phyloP scores from a whole-genome alignment of 1,140 invertebrate genomes.

The Pristionchus pacificus region DNA sequence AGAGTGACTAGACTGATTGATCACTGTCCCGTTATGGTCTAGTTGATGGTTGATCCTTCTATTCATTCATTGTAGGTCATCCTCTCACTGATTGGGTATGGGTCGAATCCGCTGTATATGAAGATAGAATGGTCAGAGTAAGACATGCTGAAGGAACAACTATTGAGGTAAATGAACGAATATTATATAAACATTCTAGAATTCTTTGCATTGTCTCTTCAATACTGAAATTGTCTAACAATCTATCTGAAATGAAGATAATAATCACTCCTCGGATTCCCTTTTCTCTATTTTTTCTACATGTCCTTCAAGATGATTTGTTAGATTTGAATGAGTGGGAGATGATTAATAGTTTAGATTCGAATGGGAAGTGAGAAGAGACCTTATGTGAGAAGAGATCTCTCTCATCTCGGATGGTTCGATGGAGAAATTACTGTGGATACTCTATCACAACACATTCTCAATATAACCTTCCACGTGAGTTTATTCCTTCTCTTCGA shows the following conservation, averaged over 20 bases:
- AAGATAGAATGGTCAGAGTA: slow-evolving; percentile 36
- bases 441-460: slow-evolving; percentile 43
- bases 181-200: too few species aligned
- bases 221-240: slow-evolving; percentile 4
- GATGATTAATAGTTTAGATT: slow-evolving; percentile 27
- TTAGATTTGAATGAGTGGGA: too few species aligned
- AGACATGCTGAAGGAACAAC: slow-evolving; percentile 44
- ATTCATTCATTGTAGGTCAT: slow-evolving; percentile 5
- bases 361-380: slow-evolving; percentile 34
- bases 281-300: too few species aligned
- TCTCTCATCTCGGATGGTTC: slow-evolving; percentile 40
- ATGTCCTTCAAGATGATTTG: too few species aligned
- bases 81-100: slow-evolving; percentile 37
- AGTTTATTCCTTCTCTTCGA: slow-evolving; percentile 9
- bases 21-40: too few species aligned
- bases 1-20: too few species aligned
- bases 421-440: slow-evolving; percentile 44
- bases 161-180: slow-evolving; percentile 30
- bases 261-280: too few species aligned
- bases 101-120: slow-evolving; percentile 38
- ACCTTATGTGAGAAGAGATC: slow-evolving; percentile 39
- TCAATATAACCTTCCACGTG: slow-evolving; percentile 47
- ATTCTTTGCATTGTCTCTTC: too few species aligned
- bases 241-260: not conserved
- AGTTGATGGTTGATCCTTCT: not conserved